Percentiles rank a stretch among this genome's conserved stretches.
phyloP scores from a whole-genome alignment of 2,113 vertebrate species.

The Hymenochirus boettgeri region DNA sequence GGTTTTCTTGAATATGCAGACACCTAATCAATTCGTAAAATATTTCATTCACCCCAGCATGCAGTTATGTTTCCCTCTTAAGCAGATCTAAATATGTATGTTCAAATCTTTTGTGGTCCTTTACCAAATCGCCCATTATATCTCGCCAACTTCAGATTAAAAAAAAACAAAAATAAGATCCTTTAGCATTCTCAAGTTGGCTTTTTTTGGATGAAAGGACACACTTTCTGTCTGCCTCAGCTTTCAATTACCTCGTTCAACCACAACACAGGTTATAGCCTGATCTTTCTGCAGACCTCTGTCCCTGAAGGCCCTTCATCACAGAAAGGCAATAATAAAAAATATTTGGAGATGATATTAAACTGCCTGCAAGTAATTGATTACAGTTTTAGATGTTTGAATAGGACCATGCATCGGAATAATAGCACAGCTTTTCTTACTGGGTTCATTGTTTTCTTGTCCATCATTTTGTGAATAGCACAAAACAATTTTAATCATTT shows the following conservation, averaged over 20 bases:
- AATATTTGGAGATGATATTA: conserved; percentile 15
- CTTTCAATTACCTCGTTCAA: conserved; percentile 9
- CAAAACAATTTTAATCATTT: not conserved
- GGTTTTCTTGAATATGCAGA: conserved; percentile 57
- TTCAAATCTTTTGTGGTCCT: conserved; percentile 42
- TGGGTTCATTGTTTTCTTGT: not conserved
- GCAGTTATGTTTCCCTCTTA: conserved; percentile 51
- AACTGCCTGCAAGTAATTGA: not conserved
- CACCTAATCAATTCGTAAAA: conserved; percentile 70
- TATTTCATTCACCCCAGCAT: conserved; percentile 55
- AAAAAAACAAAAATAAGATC: conserved; percentile 34
- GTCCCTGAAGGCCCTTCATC: conserved; percentile 6
- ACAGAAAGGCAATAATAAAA: conserved; percentile 9
- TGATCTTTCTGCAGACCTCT: not conserved
- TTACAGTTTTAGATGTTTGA: not conserved
- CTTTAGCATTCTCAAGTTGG: conserved; percentile 35
- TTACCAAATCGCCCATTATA: conserved; percentile 43
- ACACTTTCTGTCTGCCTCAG: conserved; percentile 22
- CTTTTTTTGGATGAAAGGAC: conserved; percentile 19
- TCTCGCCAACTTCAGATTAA: conserved; percentile 48
- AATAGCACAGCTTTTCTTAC: not conserved
- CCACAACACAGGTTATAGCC: conserved; percentile 14
- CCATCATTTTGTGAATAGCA: not conserved
- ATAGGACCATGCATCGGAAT: not conserved
- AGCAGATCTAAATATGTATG: conserved; percentile 53